Evolutionary conservation across 2,797 vertebrate genomes (phyloP).

Genomic region (Erethizon dorsatum): DNA sequence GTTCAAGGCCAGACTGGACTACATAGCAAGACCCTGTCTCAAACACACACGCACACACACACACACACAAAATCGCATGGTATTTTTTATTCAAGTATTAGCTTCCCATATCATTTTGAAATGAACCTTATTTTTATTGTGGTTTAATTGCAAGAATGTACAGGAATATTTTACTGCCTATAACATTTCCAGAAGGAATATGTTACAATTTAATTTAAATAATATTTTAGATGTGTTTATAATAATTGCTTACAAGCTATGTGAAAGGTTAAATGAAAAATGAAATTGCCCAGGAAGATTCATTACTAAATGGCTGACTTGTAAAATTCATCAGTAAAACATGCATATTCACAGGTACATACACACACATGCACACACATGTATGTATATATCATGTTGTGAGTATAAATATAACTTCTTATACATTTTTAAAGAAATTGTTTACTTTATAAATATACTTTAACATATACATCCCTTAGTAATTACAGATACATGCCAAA

Average conservation of each 20-base stretch:
- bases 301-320: background rate
- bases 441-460: background rate
- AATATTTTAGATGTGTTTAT: background rate
- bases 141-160: slow-evolving; percentile 12
- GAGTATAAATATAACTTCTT: background rate
- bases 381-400: background rate
- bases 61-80: background rate
- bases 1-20: background rate
- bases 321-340: background rate
- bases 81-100: background rate
- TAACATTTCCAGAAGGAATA: slow-evolving; percentile 32
- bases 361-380: fast-evolving
- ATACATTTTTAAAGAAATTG: slow-evolving; percentile 10
- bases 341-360: background rate
- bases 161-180: slow-evolving; percentile 38
- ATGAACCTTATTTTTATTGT: background rate
- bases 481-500: slow-evolving; percentile 9
- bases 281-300: background rate
- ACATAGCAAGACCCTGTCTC: background rate
- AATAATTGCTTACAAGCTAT: slow-evolving; percentile 3
- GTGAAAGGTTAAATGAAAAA: background rate
- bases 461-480: background rate
- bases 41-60: no score
- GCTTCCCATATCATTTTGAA: slow-evolving; percentile 2
- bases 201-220: slow-evolving; percentile 4